A percentile compares a stretch with the other conserved stretches of the same genome.
Evolutionary conservation across 1,140 invertebrate genomes (phyloP).

Genomic region (Conopomorpha cramerella): DNA sequence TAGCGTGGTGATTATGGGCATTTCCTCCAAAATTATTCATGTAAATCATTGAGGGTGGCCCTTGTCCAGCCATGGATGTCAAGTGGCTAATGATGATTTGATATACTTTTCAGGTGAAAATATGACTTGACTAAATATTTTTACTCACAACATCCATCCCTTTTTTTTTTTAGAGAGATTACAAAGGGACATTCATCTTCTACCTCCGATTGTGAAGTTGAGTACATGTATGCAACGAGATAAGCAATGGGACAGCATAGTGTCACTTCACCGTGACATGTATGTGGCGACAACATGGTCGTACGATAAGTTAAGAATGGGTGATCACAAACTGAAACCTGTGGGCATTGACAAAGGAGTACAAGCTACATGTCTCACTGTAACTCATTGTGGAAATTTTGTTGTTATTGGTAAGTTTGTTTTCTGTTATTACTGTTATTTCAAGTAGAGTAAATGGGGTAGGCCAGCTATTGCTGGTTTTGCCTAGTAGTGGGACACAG

Average conservation of each 20-base stretch:
- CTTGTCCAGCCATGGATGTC: no score
- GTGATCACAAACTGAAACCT: conserved; percentile 75
- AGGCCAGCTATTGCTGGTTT: no score
- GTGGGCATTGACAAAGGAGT: conserved; percentile 21
- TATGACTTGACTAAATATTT: no score
- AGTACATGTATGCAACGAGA: conserved; percentile 74
- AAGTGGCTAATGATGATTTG: no score
- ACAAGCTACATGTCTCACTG: neutral
- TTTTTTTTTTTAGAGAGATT: conserved; percentile 55
- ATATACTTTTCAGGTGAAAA: no score
- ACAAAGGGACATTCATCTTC: conserved; percentile 69
- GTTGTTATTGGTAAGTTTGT: conserved; percentile 1
- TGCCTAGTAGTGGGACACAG: no score
- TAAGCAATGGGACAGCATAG: conserved; percentile 91
- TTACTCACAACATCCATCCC: no score
- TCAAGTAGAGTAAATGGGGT: no score
- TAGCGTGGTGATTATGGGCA: no score
- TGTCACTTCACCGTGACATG: conserved; percentile 76
- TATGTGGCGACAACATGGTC: conserved; percentile 91
- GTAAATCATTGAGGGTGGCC: no score
- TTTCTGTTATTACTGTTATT: no score
- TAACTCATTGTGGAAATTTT: conserved; percentile 16
- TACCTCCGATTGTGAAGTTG: conserved; percentile 84
- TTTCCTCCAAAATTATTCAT: no score
- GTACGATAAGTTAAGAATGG: conserved; percentile 84